Base-by-base conservation (phyloP, 1,140 invertebrate genomes). In the Zaprionus camerounensis region DNA sequence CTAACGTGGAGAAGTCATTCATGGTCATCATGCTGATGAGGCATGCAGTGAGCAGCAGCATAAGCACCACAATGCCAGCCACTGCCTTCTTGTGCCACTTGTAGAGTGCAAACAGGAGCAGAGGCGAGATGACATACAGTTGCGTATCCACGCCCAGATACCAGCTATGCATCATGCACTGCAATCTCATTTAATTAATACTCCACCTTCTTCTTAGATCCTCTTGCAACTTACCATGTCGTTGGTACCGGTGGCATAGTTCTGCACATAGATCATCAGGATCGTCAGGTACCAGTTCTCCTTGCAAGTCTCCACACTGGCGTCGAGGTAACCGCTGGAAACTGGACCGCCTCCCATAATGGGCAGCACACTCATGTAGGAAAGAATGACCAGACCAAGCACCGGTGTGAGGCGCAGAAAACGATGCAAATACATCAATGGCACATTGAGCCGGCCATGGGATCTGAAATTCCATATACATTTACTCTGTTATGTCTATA, bases 111-210 rank as follows among this genome's bases (percentile, higher is more conserved):
- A 95, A 95, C 64, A 97, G 94, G 56, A 98, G 93, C 15, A 97
- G 91, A 0, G 96, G 96, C 2, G 96, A 95, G 1, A 97, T 86
- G 61, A 97, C 92, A 91, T 97, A 97, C 55, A 98, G 94, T 90
- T 98, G 97, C 78, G 97, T 97, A 82, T 98, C 97, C 65, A 96
- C 96, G 3, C 97, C 95, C 49, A 98, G 93, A 81, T 98, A 98
- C 97, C 97, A 98, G 0, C 96, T 95, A 94, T 97, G 97, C 26
- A 28, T 28, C 26, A 28, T 28, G 26, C 26, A 28, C 26, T 28
- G 26, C 26, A 28, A 28, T 28, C 1, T 6, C 26, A 28, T 28
- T 28, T 5, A 28, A 28, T 28, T 28, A 28, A 28, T 28, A 28
- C 26, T 28, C 6, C 26, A 6, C 26, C 3, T 26, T 6, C 26